Percentiles rank a stretch among this genome's conserved stretches.
These are phyloP conservation scores for Psammodynastes pulverulentus DNA, from an alignment of 2,113 vertebrate genomes.

Conservation along the genomic window DNA sequence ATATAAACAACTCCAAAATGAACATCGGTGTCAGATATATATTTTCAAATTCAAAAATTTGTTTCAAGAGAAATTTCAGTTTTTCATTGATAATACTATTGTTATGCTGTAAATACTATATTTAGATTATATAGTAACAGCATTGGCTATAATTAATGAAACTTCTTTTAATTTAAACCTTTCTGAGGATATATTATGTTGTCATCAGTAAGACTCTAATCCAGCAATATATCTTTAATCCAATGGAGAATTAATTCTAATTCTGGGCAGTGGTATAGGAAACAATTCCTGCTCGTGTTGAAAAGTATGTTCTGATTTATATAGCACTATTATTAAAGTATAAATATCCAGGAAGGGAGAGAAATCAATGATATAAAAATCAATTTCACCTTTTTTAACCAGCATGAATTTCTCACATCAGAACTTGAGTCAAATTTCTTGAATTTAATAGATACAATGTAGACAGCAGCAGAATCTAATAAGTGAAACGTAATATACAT, in stretches of 20 bases:
- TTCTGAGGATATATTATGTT: slow-evolving; percentile 64
- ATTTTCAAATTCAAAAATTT: background rate
- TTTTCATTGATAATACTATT: background rate
- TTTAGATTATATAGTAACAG: slow-evolving; percentile 24
- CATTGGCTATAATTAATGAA: slow-evolving; percentile 54
- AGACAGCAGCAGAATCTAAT: background rate
- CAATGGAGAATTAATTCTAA: slow-evolving; percentile 70
- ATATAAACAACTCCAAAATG: background rate
- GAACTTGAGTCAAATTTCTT: background rate
- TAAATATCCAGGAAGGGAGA: background rate
- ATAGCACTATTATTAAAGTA: slow-evolving; percentile 36
- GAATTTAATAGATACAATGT: background rate
- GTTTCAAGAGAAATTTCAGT: background rate
- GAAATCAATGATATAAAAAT: background rate
- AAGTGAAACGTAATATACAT: background rate
- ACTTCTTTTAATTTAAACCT: slow-evolving; percentile 64
- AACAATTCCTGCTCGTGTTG: slow-evolving; percentile 60
- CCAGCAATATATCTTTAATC: slow-evolving; percentile 67
- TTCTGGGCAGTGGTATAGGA: slow-evolving; percentile 64
- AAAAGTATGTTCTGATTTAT: slow-evolving; percentile 56
- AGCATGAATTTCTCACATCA: background rate
- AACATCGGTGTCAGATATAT: background rate
- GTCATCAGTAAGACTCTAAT: slow-evolving; percentile 72
- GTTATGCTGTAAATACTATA: background rate
- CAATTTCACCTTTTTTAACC: background rate